Base-by-base conservation (phyloP, 2,888 invertebrate species). In the Sphinx pinastri region DNA sequence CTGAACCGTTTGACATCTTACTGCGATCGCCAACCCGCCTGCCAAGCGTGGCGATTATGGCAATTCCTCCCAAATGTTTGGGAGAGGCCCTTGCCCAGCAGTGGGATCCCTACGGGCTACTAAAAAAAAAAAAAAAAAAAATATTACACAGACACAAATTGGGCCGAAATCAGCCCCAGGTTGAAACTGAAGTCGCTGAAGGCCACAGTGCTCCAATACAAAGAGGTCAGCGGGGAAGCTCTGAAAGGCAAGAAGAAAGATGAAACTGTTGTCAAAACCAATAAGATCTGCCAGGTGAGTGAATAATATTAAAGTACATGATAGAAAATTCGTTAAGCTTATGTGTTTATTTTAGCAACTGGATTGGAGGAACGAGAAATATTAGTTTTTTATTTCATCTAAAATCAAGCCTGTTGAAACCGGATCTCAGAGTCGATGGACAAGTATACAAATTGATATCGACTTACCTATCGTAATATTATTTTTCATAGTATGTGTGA, bases 221-320 rank as follows among this genome's bases (percentile, higher is more conserved):
- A 89, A 73, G 90, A 92, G 75, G 88, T 90, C 6, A 86, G 93
- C 70, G 89, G 88, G 1, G 93, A 93, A 76, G 85, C 90, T 16
- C 79, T 93, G 25, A 92, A 89, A 76, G 94, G 94, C 68, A 94
- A 93, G 79, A 94, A 93, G 77, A 93, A 89, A 68, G 94, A 94
- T 75, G 94, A 94, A 75, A 88, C 91, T 12, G 86, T 93, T 12
- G 84, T 88, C 3, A 91, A 86, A 74, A 88, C 91, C 1, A 90
- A 89, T 75, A 93, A 92, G 75, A 92, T 92, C 82, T 93, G 94
- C 89, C 94, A 94, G 91, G 94, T 94, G 60, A 81, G 85, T 80
- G 38, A n/a, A 14, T 31, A 55, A 14, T 16, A n/a, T 19, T 54
- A 8, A 38, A 16, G 0, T 0, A 6, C 19, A 25, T 51, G 63